A percentile compares a stretch with the other conserved stretches of the same genome.
phyloP scores from a whole-genome alignment of 2,888 invertebrate genomes.

The Esperia sulphurella region DNA sequence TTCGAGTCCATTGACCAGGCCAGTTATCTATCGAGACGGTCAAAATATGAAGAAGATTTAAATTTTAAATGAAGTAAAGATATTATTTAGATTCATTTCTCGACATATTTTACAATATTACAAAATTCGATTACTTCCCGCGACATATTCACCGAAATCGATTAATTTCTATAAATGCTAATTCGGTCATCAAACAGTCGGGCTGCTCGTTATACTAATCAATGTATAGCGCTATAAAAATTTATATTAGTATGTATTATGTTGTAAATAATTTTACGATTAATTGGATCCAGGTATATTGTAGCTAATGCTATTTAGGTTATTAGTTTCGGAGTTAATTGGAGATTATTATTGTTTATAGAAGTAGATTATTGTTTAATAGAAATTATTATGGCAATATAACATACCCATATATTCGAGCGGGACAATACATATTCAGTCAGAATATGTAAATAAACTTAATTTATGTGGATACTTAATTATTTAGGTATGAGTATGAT shows the following conservation, averaged over 20 bases:
- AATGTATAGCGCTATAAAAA: conserved; percentile 65
- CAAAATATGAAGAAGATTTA: no score
- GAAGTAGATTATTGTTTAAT: conserved; percentile 25
- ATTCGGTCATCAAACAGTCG: conserved; percentile 70
- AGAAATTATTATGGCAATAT: background rate
- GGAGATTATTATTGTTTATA: conserved; percentile 31
- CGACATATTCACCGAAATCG: conserved; percentile 54
- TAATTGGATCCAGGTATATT: conserved; percentile 49
- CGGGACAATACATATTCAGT: no score
- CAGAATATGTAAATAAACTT: no score
- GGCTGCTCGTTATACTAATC: conserved; percentile 69
- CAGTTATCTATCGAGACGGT: no score
- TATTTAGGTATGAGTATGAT: no score
- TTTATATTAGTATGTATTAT: conserved; percentile 41
- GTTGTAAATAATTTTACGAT: conserved; percentile 60
- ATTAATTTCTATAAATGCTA: conserved; percentile 75
- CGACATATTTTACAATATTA: no score
- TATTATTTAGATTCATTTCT: no score
- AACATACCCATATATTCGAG: no score
- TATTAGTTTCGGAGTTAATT: conserved; percentile 57
- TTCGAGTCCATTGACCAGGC: no score
- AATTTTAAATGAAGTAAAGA: no score
- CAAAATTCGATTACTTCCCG: no score
- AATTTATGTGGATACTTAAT: no score
- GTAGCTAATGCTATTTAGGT: conserved; percentile 40